Evolutionary conservation across 2,113 vertebrate species (phyloP).

Genomic region (Petrocephalus microphthalmus): DNA sequence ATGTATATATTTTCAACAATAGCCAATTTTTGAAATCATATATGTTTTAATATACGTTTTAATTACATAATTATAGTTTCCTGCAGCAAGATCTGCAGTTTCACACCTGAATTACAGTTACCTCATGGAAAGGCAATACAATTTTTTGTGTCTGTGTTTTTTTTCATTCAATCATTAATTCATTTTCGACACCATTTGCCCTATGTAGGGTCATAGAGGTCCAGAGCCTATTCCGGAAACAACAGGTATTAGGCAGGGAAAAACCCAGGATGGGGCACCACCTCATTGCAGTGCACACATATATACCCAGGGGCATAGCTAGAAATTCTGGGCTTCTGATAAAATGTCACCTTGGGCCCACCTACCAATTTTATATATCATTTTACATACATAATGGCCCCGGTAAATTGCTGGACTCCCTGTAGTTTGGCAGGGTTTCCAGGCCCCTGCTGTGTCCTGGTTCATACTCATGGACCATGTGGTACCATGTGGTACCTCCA

Average conservation of each 20-base stretch:
- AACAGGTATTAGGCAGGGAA: not conserved
- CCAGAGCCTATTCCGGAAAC: not conserved
- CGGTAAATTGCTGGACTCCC: not conserved
- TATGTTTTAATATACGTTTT: not conserved
- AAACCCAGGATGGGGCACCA: not conserved
- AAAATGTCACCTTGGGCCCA: not conserved
- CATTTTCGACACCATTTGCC: not conserved
- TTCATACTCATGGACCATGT: not conserved
- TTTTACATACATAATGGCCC: not conserved
- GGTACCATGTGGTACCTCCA: not conserved
- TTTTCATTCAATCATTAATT: not conserved
- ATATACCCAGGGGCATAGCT: not conserved
- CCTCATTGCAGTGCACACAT: not conserved
- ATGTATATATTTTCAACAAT: not conserved
- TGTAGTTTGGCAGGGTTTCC: not conserved
- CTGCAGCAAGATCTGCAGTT: constrained; percentile 55
- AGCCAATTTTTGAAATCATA: not conserved
- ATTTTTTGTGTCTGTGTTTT: not conserved
- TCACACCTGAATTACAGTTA: constrained; percentile 17
- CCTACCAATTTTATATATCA: not conserved
- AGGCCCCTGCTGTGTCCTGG: not conserved
- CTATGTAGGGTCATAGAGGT: not conserved
- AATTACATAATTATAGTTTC: not conserved
- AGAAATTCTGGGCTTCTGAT: not conserved
- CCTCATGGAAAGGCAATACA: constrained; percentile 3